These are phyloP conservation scores for Plebejus argus DNA, from an alignment of 2,888 invertebrate species.

Conservation along the genomic window DNA sequence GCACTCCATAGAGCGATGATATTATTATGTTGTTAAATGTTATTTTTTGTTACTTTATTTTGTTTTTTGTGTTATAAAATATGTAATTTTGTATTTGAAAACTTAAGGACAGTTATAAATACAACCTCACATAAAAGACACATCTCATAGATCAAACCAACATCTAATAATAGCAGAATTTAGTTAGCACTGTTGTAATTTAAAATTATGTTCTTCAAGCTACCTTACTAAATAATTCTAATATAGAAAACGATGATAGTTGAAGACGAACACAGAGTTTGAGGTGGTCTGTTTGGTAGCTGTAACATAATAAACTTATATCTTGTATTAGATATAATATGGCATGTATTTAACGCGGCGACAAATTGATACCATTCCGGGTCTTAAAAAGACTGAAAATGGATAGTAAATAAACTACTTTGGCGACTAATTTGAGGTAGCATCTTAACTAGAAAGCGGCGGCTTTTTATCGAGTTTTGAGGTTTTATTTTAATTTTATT, in stretches of 20 bases:
- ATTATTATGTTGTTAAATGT: not conserved
- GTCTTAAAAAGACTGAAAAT: too few relatives aligned
- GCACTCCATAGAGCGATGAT: not conserved
- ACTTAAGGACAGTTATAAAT: not conserved
- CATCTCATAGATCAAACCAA: not conserved
- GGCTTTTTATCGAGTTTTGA: too few relatives aligned
- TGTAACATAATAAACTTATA: not conserved
- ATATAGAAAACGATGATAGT: too few relatives aligned
- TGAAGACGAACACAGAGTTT: too few relatives aligned
- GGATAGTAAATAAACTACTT: too few relatives aligned
- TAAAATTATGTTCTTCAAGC: not conserved
- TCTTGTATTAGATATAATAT: not conserved
- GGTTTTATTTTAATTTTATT: too few relatives aligned
- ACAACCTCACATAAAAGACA: constrained; percentile 6
- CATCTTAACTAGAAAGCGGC: too few relatives aligned
- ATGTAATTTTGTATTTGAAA: not conserved
- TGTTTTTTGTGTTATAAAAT: not conserved
- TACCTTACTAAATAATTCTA: not conserved
- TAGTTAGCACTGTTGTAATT: not conserved
- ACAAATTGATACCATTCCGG: too few relatives aligned
- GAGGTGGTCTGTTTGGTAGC: not conserved
- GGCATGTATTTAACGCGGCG: too few relatives aligned
- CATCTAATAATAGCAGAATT: not conserved
- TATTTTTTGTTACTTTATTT: not conserved
- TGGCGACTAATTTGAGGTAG: too few relatives aligned